Conservation (phyloP, 2,113 vertebrate species). For the Clupea harengus region DNA sequence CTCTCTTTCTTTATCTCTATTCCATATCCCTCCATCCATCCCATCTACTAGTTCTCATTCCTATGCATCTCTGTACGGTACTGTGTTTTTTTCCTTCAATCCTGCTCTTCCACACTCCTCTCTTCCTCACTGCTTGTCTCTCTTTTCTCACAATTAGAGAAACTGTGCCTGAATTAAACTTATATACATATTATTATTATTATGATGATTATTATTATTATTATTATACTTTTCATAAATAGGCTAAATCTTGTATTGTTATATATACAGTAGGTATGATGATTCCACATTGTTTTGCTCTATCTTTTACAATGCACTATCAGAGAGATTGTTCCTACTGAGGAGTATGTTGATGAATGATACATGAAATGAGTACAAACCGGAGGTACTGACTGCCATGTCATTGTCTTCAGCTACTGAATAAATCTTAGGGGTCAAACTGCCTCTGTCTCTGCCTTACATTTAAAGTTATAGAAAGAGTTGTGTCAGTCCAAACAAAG, state of each 20-base stretch:
- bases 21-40: not conserved
- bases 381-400: conserved; percentile 25
- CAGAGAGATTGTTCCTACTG: conserved; percentile 22
- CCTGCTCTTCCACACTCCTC: not conserved
- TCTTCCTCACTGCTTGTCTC: not conserved
- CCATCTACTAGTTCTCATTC: not conserved
- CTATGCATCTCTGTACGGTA: not conserved
- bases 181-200: conserved; percentile 1
- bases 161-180: conserved; percentile 18
- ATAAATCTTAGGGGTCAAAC: conserved; percentile 32
- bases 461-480: not conserved
- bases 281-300: not conserved
- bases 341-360: conserved; percentile 14
- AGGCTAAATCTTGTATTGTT: not conserved
- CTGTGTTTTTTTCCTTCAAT: not conserved
- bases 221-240: conserved; percentile 3
- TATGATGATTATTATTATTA: conserved; percentile 18
- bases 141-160: not conserved
- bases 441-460: conserved; percentile 1
- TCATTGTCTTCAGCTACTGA: conserved; percentile 25
- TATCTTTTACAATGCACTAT: not conserved
- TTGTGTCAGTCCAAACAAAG: not conserved
- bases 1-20: not conserved
- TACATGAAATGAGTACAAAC: not conserved
- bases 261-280: not conserved